These are phyloP conservation scores for Nomada goodeniana DNA, from an alignment of 2,888 invertebrate species.

Conservation along the genomic window DNA sequence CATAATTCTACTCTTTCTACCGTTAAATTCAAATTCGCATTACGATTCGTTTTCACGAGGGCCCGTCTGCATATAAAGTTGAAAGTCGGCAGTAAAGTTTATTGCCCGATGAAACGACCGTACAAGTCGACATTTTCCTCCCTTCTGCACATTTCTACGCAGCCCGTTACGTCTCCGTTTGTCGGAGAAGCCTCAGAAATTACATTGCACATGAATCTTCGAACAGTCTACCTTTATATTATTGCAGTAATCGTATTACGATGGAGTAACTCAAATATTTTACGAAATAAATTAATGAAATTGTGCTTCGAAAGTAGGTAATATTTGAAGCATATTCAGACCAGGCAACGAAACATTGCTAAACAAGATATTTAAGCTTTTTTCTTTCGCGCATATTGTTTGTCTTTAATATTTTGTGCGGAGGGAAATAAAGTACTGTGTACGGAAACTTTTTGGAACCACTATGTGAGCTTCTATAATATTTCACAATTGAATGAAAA, in stretches of 20 bases:
- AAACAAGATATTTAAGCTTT: no score
- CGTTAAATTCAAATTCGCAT: conserved; percentile 15
- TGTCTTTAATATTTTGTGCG: no score
- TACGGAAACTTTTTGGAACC: no score
- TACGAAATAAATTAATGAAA: not conserved
- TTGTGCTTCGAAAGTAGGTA: no score
- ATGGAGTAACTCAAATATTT: not conserved
- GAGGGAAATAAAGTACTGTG: no score
- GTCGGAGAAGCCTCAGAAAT: not conserved
- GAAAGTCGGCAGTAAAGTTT: conserved; percentile 41
- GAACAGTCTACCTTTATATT: not conserved
- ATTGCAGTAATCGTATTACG: not conserved
- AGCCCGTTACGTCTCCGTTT: not conserved
- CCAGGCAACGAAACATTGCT: no score
- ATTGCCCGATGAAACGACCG: conserved; percentile 31
- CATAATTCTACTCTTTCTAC: not conserved
- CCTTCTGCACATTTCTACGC: not conserved
- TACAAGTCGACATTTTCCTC: conserved; percentile 18
- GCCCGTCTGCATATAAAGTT: conserved; percentile 11
- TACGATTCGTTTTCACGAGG: conserved; percentile 26
- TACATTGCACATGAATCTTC: not conserved
- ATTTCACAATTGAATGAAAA: not conserved
- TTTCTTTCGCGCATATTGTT: no score
- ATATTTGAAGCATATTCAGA: no score
- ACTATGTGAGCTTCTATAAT: no score